Evolutionary conservation across 30 jellyfish, hydroid and myxozoan genomes (phyloP).

Genomic region (Phacellophora camtschatica): DNA sequence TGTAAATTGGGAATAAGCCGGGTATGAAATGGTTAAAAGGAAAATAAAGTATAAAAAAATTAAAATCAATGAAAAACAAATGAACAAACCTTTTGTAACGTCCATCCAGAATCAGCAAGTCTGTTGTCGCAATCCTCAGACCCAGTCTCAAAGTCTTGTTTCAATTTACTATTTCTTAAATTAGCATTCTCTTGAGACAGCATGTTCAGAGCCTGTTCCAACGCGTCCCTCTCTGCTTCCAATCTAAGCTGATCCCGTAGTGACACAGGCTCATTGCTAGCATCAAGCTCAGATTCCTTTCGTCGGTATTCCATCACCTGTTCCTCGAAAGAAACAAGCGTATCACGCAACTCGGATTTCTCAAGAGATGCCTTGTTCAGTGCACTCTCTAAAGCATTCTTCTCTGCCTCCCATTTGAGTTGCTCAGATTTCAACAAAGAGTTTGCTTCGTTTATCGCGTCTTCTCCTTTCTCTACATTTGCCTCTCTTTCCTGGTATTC

Average conservation of each 20-base stretch:
- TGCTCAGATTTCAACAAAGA: constrained; percentile 37
- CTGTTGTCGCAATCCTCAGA: constrained; percentile 45
- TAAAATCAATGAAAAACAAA: neutral
- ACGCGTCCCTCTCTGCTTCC: constrained; percentile 55
- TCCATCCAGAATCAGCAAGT: constrained; percentile 83
- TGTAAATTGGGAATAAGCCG: too few relatives aligned
- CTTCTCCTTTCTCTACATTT: constrained; percentile 39
- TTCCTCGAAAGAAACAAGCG: constrained; percentile 51
- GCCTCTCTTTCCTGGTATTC: constrained; percentile 66
- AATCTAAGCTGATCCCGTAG: constrained; percentile 47
- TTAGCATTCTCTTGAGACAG: constrained; percentile 38
- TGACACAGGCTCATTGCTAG: constrained; percentile 33
- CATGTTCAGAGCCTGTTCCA: constrained; percentile 32
- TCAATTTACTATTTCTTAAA: constrained; percentile 8
- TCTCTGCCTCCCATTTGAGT: constrained; percentile 57
- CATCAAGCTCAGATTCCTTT: constrained; percentile 53
- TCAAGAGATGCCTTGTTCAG: constrained; percentile 33
- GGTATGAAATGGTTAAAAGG: too few relatives aligned
- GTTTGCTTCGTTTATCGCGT: constrained; percentile 36
- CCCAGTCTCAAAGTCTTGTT: neutral
- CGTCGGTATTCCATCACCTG: constrained; percentile 66
- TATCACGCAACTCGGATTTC: constrained; percentile 57
- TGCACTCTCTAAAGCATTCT: constrained; percentile 17
- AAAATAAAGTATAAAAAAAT: too few relatives aligned
- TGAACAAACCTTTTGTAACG: constrained; percentile 71